Conservation (phyloP, 2,888 invertebrate genomes). For the Diaprepes abbreviatus region DNA sequence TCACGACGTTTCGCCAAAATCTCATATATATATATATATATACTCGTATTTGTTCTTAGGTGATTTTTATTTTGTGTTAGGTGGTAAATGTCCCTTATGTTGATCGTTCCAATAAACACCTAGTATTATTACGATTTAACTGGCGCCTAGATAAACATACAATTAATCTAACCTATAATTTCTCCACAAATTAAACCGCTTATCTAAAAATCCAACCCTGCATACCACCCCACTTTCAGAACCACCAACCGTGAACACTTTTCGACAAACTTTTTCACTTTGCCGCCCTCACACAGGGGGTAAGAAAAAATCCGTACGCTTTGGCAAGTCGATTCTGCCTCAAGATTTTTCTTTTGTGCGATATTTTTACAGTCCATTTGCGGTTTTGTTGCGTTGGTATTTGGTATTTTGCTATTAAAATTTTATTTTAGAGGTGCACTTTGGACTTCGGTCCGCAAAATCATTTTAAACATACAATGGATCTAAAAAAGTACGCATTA, state of each 20-base stretch:
- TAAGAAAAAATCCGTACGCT: constrained; percentile 19
- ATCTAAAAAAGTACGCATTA: no score
- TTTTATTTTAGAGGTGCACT: background rate
- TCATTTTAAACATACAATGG: no score
- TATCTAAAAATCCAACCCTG: background rate
- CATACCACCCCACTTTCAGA: constrained; percentile 14
- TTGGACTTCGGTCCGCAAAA: background rate
- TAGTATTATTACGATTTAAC: no score
- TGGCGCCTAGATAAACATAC: no score
- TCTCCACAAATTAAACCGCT: no score
- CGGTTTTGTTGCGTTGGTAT: constrained; percentile 6
- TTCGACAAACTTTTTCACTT: constrained; percentile 45
- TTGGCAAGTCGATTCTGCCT: constrained; percentile 21
- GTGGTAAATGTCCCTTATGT: no score
- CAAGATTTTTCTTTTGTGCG: constrained; percentile 30
- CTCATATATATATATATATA: no score
- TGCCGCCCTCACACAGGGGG: constrained; percentile 28
- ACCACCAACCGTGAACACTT: constrained; percentile 42
- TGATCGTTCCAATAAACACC: no score
- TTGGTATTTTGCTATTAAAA: background rate
- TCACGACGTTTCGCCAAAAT: no score
- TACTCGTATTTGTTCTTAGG: no score
- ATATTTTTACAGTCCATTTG: constrained; percentile 30
- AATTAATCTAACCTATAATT: no score
- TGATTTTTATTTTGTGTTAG: no score